A percentile compares a stretch with the other conserved stretches of the same genome.
Conservation (phyloP, 2,113 vertebrate genomes). For the Centropus unirufus region DNA sequence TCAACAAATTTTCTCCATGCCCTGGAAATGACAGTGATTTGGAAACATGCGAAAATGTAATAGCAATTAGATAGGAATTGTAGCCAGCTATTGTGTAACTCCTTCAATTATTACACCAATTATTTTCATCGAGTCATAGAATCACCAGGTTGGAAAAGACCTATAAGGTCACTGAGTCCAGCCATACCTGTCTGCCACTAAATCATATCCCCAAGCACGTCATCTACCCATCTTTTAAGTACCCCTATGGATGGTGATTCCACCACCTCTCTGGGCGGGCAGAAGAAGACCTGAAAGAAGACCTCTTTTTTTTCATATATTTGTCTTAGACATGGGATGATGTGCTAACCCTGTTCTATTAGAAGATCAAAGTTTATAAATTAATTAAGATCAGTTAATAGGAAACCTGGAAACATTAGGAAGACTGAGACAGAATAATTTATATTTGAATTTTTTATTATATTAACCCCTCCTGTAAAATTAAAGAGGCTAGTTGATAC, state of each 20-base stretch:
- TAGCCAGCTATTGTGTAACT: neutral
- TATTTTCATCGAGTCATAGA: neutral
- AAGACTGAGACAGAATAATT: neutral
- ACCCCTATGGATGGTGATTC: no score
- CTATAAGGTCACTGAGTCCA: no score
- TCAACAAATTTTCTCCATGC: neutral
- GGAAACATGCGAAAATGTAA: neutral
- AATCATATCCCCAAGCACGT: no score
- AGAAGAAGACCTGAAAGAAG: neutral
- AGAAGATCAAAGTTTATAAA: neutral
- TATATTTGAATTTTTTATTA: neutral
- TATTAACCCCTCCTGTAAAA: neutral
- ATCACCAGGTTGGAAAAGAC: no score
- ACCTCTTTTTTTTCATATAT: neutral
- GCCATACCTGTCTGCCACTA: no score
- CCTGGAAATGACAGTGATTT: neutral
- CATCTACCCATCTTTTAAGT: no score
- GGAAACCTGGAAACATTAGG: neutral
- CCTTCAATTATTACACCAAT: neutral
- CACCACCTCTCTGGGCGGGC: no score
- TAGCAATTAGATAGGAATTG: neutral
- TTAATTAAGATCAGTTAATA: neutral
- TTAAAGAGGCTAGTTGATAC: neutral
- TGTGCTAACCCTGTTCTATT: neutral
- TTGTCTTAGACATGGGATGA: neutral